Percentiles rank a stretch among this genome's conserved stretches.
phyloP scores from a whole-genome alignment of 2,888 invertebrate genomes.

The Saturnia pavonia region DNA sequence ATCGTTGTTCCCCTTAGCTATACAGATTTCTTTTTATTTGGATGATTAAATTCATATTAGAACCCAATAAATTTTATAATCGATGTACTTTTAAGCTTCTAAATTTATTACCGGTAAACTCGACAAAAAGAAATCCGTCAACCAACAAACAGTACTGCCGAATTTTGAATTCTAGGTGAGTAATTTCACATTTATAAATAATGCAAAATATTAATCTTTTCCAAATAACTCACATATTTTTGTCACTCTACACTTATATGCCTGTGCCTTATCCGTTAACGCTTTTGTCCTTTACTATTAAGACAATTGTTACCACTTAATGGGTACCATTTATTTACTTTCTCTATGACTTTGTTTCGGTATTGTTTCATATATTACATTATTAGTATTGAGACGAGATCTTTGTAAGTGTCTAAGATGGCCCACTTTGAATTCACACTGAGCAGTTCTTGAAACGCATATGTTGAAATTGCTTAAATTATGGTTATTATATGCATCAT shows the following conservation, averaged over 20 bases:
- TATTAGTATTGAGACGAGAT: no score
- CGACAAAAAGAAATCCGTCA: neutral
- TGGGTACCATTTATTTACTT: conserved; percentile 57
- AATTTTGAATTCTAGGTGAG: neutral
- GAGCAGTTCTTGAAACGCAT: neutral
- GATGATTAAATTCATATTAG: neutral
- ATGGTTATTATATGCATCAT: neutral
- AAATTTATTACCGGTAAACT: neutral
- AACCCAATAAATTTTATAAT: neutral
- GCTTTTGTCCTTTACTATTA: conserved; percentile 53
- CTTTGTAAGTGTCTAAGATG: conserved; percentile 1
- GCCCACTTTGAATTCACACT: neutral
- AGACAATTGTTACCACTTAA: conserved; percentile 59
- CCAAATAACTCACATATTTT: conserved; percentile 15
- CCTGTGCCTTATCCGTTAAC: conserved; percentile 41
- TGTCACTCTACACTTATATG: conserved; percentile 31
- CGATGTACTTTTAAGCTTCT: no score
- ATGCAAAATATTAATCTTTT: neutral
- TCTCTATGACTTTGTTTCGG: conserved; percentile 38
- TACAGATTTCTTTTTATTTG: no score
- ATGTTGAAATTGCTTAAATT: neutral
- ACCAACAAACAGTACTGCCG: no score
- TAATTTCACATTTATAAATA: neutral
- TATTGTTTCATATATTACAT: conserved; percentile 27
- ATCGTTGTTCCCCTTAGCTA: no score